Base-by-base conservation (phyloP, 2,888 invertebrate genomes). In the Drosophila histrio region DNA sequence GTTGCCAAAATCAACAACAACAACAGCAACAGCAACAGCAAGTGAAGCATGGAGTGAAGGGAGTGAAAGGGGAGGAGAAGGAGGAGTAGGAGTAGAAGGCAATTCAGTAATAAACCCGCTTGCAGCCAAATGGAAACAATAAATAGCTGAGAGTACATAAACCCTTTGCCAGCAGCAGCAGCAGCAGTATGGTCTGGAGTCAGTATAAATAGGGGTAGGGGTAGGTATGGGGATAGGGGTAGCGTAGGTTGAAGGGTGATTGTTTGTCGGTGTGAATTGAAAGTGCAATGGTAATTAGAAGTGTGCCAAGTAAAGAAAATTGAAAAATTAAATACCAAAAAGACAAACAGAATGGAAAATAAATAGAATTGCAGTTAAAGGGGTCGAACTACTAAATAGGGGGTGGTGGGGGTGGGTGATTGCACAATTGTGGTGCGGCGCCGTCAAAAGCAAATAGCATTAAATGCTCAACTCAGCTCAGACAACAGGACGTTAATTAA, bases 1-100 rank as follows among this genome's bases (percentile, higher is more conserved):
- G 69, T 79, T 86, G 88, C 72, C 64, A 86, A 86, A 87, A 86
- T 80, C 88, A 88, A 78, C 86, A 85, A 72, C 44, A 63, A 64
- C 88, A 88, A 78, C 86, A 85, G 71, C 44, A 63, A 64, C 30
- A 79, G 39, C 30, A 49, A 43, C 28, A 54, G 21, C 17, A 22
- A 2, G 15, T n/a, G 19, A n/a, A 24, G 26, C 8, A 15, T 1
- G 22, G 22, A 11, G 11, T 60, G 19, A 11, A 17, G 15, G 21
- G 32, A 15, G 28, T 5, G 26, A 0, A 2, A 1, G 21, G 3
- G 13, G 8, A 6, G n/a, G 3, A 21, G 22, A 1, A n/a, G 17
- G 3, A 13, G 38, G 17, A 38, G 15, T 17, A 19, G 30, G 22
- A 36, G 24, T 21, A 8, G 49, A 30, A 22, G 62, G 15, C 30